Base-by-base conservation (phyloP, 2,888 invertebrate genomes). In the Pardosa pseudoannulata region DNA sequence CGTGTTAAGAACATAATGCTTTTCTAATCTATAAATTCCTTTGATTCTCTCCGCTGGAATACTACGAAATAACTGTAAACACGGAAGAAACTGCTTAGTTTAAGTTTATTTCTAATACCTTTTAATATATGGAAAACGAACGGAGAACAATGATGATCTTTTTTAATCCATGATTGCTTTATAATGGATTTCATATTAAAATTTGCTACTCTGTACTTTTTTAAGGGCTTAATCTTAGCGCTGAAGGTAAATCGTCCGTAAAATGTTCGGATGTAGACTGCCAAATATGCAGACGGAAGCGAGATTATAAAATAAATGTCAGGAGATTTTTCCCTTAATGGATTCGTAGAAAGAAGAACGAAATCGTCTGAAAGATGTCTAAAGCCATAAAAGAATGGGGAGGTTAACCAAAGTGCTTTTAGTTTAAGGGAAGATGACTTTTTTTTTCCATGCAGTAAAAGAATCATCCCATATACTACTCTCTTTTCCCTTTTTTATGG, bases 111-210 rank as follows among this genome's bases (percentile, higher is more conserved):
- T n/a, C n/a, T n/a, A n/a, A n/a, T n/a, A n/a, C n/a, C n/a, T n/a
- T n/a, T n/a, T n/a, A n/a, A n/a, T n/a, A n/a, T n/a, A n/a, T n/a
- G n/a, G n/a, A n/a, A n/a, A n/a, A n/a, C n/a, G n/a, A 36, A 36
- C 11, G 36, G 36, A 36, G 11, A 36, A 11, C 36, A 36, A 7
- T 36, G 16, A 46, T 46, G 41, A 2, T 46, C 16, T 81, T 75
- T 75, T n/a, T n/a, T n/a, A 81, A 81, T 81, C 74, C 81, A 70
- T 81, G 81, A 81, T 81, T 81, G 74, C 81, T 81, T 81, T 81
- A 81, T 81, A 81, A 81, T 81, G 81, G 81, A 75, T 81, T 81
- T 70, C 70, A 68, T 75, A 81, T 75, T 75, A 75, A 74, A 75
- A 81, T 74, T 23, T 41, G 36, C 74, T 46, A 41, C 46, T 19